Percentiles rank a stretch among this genome's conserved stretches.
Conservation (phyloP, 2,113 vertebrate species). For the Empidonax traillii region DNA sequence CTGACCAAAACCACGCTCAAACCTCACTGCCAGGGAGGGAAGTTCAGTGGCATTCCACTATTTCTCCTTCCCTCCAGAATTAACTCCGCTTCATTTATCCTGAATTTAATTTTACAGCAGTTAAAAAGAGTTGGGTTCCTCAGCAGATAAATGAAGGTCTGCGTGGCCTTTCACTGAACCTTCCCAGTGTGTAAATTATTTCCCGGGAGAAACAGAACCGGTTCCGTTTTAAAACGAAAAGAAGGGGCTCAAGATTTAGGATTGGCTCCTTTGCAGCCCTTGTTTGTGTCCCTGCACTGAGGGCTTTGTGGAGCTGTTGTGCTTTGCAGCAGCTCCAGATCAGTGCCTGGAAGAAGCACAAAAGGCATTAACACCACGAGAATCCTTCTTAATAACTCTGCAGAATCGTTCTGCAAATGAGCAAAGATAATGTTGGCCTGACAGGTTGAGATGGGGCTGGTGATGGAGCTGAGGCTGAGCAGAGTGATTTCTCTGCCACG, state of each 20-base stretch:
- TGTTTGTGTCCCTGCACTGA: background rate
- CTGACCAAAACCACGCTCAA: background rate
- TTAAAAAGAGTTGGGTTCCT: background rate
- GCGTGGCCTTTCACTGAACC: background rate
- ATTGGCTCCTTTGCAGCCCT: background rate
- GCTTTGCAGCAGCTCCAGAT: background rate
- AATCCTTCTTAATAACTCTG: constrained; percentile 18
- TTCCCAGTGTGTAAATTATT: background rate
- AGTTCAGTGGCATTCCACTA: background rate
- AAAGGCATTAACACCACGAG: background rate
- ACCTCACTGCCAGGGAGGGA: background rate
- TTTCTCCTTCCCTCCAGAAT: background rate
- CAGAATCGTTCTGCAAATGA: constrained; percentile 8
- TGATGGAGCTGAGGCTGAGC: background rate
- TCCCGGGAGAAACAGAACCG: background rate
- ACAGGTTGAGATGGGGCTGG: background rate
- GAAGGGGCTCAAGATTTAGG: background rate
- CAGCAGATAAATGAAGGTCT: background rate
- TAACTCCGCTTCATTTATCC: background rate
- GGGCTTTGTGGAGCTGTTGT: background rate
- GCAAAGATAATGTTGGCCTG: background rate
- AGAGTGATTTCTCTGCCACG: background rate
- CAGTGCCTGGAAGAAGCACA: constrained; percentile 32
- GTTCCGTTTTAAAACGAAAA: background rate
- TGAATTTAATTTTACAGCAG: background rate